phyloP scores from a whole-genome alignment of 2,888 invertebrate genomes.

The Halictus ligatus region DNA sequence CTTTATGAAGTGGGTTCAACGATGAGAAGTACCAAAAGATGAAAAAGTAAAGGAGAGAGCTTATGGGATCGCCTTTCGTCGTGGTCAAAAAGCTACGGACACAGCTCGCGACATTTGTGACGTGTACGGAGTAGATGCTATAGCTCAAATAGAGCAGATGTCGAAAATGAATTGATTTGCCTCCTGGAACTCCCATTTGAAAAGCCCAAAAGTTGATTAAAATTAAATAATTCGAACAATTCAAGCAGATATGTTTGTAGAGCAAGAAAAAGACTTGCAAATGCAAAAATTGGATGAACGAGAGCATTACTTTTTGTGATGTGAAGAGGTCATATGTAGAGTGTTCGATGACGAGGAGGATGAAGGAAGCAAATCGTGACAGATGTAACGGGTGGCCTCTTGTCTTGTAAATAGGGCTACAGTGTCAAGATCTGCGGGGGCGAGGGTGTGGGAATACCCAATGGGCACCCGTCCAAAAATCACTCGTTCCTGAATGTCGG shows the following conservation, averaged over 20 bases:
- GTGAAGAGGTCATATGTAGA: not conserved
- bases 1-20: not conserved
- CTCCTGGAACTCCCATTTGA: no score
- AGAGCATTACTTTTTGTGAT: not conserved
- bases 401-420: slow-evolving; percentile 61
- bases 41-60: no score
- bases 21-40: no score
- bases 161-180: no score
- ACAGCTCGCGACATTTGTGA: no score
- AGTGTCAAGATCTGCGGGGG: slow-evolving; percentile 75
- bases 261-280: no score
- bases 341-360: not conserved
- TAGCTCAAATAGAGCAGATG: no score
- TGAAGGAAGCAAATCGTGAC: not conserved
- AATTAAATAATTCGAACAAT: no score
- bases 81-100: no score
- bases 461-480: slow-evolving; percentile 79
- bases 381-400: slow-evolving; percentile 19
- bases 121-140: no score
- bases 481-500: slow-evolving; percentile 70
- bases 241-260: no score
- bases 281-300: not conserved
- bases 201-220: no score
- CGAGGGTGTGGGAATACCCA: slow-evolving; percentile 82
- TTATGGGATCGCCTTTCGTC: not conserved